Base-by-base conservation (phyloP, 2,797 vertebrate genomes). In the Hyperoplus lanceolatus region DNA sequence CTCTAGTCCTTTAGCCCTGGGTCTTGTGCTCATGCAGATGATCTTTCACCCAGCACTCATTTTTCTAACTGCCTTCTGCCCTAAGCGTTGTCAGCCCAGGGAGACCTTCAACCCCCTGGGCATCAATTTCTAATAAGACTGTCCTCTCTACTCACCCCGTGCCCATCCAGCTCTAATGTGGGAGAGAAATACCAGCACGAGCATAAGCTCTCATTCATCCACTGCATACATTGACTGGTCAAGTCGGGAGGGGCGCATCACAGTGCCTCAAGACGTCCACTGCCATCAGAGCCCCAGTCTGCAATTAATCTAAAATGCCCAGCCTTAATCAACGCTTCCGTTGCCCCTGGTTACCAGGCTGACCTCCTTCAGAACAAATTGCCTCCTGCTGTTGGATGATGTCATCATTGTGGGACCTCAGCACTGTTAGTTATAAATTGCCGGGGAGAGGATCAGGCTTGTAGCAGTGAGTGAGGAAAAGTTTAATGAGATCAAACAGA, bases 271-370 rank as follows among this genome's bases (percentile, higher is more conserved):
- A 85, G 85, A 78, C 64, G 73, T 65, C 36, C 70, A 55, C 80
- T 70, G 76, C 82, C 80, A 82, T 73, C 78, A 72, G 62, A 53
- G 70, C 77, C 74, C 76, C 57, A 46, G 46, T 68, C 53, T 10
- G 56, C 80, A 86, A 90, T 91, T 90, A 91, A 90, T 91, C 84
- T 86, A 57, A 90, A 88, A 87, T 61, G 77, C 73, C 69, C 77
- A 49, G 61, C 65, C 64, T 87, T 88, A 90, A 88, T 93, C 79
- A 90, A 85, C 43, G 36, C 62, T 69, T 36, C 63, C 7, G 64
- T 90, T 55, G 79, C 79, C 82, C 71, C 68, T 77, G 80, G 90
- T 89, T 89, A 88, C 84, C 45, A 43, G 53, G 38, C 75, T 88
- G 87, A 89, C 85, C 89, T 72, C 77, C 74, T 87, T 84, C 53